Conservation (phyloP, 2,888 invertebrate species). For the Fissipunctia ypsillon region DNA sequence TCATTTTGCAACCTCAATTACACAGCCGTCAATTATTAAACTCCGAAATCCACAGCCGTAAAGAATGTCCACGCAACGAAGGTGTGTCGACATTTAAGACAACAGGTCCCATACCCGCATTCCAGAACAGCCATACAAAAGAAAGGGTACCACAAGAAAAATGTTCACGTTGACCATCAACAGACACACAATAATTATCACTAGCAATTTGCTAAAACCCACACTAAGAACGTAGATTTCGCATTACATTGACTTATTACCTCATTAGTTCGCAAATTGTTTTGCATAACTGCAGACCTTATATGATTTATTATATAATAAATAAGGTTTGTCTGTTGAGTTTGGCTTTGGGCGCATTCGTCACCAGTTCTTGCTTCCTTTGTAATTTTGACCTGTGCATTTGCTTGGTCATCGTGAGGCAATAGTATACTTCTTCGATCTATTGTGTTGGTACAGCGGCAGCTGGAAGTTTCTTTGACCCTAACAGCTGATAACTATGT, state of each 20-base stretch:
- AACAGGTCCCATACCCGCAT: slow-evolving; percentile 62
- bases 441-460: slow-evolving; percentile 3
- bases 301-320: slow-evolving; percentile 58
- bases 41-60: slow-evolving; percentile 12
- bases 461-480: neutral
- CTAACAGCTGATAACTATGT: neutral
- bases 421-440: slow-evolving; percentile 7
- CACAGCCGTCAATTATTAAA: slow-evolving; percentile 9
- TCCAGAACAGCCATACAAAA: slow-evolving; percentile 33
- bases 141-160: slow-evolving; percentile 55
- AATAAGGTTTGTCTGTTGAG: slow-evolving; percentile 38
- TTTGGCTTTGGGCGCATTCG: slow-evolving; percentile 26
- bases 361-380: neutral
- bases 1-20: slow-evolving; percentile 2
- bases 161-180: slow-evolving; percentile 55
- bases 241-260: slow-evolving; percentile 58
- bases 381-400: slow-evolving; percentile 19
- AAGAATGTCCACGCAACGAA: slow-evolving; percentile 25
- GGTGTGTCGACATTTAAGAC: slow-evolving; percentile 54
- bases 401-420: slow-evolving; percentile 34
- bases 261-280: slow-evolving; percentile 63
- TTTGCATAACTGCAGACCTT: slow-evolving; percentile 51
- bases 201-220: slow-evolving; percentile 59
- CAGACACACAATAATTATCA: slow-evolving; percentile 8
- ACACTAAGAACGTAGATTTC: slow-evolving; percentile 41